phyloP scores from a whole-genome alignment of 2,113 vertebrate genomes.

The Calidris pugnax region DNA sequence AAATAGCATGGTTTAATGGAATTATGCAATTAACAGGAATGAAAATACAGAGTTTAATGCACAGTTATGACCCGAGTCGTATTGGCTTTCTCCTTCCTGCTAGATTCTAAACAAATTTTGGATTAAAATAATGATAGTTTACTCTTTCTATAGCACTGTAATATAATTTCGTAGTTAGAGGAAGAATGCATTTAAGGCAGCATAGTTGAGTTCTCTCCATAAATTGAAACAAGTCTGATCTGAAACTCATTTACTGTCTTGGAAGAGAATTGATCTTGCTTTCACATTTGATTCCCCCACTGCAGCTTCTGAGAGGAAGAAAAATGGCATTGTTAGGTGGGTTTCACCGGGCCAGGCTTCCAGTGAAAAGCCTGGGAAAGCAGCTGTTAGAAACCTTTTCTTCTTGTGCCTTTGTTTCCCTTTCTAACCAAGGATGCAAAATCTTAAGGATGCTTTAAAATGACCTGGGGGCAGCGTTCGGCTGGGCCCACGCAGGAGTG shows the following conservation, averaged over 20 bases:
- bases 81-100: not conserved
- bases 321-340: conserved; percentile 59
- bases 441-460: not conserved
- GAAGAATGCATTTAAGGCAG: conserved; percentile 12
- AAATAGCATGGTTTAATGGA: not conserved
- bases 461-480: not conserved
- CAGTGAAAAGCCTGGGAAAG: not conserved
- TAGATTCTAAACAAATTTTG: conserved; percentile 27
- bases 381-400: not conserved
- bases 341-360: conserved; percentile 36
- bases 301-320: conserved; percentile 64
- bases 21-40: not conserved
- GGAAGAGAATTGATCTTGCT: conserved; percentile 77
- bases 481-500: not conserved
- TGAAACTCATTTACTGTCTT: conserved; percentile 73
- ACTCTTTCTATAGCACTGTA: conserved; percentile 36
- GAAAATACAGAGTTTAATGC: not conserved
- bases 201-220: conserved; percentile 47
- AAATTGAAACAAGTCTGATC: conserved; percentile 65
- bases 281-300: conserved; percentile 76
- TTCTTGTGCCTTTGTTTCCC: not conserved
- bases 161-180: conserved; percentile 30
- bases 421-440: not conserved
- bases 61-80: not conserved
- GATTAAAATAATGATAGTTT: not conserved